These are phyloP conservation scores for Montifringilla adamsi DNA, from an alignment of 2,113 vertebrate genomes.

Conservation along the genomic window DNA sequence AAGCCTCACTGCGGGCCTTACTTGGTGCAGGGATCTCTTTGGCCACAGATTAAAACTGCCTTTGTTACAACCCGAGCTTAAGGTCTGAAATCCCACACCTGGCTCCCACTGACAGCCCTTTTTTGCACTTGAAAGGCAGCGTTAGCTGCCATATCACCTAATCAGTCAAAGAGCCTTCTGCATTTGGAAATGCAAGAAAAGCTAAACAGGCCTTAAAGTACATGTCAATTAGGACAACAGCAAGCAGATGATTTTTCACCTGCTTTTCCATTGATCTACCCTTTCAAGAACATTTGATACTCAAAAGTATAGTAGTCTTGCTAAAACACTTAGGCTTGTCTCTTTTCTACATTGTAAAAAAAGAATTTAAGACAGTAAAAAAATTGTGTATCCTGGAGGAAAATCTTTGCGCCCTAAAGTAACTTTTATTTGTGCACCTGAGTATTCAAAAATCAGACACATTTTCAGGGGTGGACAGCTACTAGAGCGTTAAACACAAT, in stretches of 20 bases:
- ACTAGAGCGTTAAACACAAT: neutral
- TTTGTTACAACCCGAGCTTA: neutral
- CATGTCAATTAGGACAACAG: neutral
- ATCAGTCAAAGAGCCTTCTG: neutral
- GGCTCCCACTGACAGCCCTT: neutral
- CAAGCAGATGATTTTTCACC: neutral
- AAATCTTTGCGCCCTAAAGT: neutral
- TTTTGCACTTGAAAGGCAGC: constrained; percentile 47
- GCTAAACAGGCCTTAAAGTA: neutral
- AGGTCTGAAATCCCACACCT: neutral
- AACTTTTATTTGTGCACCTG: rapidly evolving
- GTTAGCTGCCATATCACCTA: neutral
- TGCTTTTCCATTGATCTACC: neutral
- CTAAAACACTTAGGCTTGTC: neutral
- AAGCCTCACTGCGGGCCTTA: neutral
- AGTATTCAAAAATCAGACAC: neutral
- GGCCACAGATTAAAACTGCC: neutral
- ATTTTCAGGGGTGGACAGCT: neutral
- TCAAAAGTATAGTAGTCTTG: neutral
- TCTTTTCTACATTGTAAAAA: neutral
- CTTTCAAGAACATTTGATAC: neutral
- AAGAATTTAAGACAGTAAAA: neutral
- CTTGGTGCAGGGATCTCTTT: neutral
- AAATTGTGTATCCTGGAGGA: neutral
- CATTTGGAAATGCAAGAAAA: neutral